A percentile compares a stretch with the other conserved stretches of the same genome.
Conservation (phyloP, 2,113 vertebrate genomes). For the Pagrus major region DNA sequence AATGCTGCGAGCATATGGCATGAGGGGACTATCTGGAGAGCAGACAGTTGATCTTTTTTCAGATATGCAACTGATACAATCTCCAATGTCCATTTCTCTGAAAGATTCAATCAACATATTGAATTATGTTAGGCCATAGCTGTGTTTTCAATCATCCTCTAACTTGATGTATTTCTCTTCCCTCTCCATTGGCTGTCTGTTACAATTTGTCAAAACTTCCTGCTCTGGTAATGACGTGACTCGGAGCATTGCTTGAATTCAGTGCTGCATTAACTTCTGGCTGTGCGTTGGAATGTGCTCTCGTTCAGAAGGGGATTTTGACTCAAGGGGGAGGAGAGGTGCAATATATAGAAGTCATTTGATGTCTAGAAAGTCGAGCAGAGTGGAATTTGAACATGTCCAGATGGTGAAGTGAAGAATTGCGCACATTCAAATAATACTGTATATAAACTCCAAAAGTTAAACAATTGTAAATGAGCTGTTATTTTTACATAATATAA, state of each 20-base stretch:
- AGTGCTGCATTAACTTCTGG: slow-evolving; percentile 7
- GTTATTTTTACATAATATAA: not conserved
- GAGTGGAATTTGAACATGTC: not conserved
- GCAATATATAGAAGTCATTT: not conserved
- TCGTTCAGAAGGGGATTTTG: not conserved
- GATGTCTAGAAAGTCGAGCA: not conserved
- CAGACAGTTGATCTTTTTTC: not conserved
- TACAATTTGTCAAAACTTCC: not conserved
- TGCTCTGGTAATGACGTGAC: not conserved
- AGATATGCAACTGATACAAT: not conserved
- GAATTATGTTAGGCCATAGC: not conserved
- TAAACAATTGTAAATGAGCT: not conserved
- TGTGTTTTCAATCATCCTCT: not conserved
- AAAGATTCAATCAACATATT: not conserved
- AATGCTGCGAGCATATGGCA: not conserved
- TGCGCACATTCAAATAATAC: not conserved
- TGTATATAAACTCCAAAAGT: not conserved
- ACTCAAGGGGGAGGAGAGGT: not conserved
- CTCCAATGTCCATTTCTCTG: not conserved
- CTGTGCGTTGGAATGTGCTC: slow-evolving; percentile 13
- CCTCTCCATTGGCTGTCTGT: not conserved
- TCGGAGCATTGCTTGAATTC: not conserved
- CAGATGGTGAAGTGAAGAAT: not conserved
- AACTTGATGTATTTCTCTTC: not conserved
- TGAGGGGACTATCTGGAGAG: not conserved